Evolutionary conservation across 2,888 invertebrate genomes (phyloP).

Genomic region (Leptopilina myrica): DNA sequence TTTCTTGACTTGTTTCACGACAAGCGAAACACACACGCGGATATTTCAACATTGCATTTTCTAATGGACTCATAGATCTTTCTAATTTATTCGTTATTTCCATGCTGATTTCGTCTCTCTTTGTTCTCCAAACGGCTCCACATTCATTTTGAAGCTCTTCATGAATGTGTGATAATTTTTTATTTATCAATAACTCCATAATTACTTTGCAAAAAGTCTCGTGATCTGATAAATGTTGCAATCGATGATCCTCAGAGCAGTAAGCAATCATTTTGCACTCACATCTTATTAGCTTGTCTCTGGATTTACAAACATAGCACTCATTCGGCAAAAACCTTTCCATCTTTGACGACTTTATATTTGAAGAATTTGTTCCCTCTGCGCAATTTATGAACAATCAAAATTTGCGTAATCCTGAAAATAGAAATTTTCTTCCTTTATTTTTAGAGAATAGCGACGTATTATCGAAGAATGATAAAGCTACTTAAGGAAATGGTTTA

Average conservation of each 20-base stretch:
- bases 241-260: not conserved
- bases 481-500: too few relatives aligned
- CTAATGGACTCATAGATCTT: not conserved
- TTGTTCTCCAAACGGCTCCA: too few relatives aligned
- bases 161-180: not conserved
- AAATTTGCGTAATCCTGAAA: too few relatives aligned
- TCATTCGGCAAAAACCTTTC: too few relatives aligned
- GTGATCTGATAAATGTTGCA: not conserved
- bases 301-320: too few relatives aligned
- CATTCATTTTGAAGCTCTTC: not conserved
- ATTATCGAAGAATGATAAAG: too few relatives aligned
- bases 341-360: too few relatives aligned
- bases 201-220: not conserved
- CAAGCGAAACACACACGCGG: not conserved
- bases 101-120: too few relatives aligned
- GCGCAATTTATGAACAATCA: too few relatives aligned
- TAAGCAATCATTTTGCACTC: not conserved
- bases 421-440: too few relatives aligned
- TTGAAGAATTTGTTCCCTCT: too few relatives aligned
- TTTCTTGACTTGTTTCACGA: not conserved
- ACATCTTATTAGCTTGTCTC: not conserved
- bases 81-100: not conserved
- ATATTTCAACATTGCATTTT: not conserved
- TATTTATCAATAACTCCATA: not conserved
- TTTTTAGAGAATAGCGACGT: too few relatives aligned